Evolutionary conservation across 2,113 vertebrate species (phyloP).

Genomic region (Laterallus jamaicensis): DNA sequence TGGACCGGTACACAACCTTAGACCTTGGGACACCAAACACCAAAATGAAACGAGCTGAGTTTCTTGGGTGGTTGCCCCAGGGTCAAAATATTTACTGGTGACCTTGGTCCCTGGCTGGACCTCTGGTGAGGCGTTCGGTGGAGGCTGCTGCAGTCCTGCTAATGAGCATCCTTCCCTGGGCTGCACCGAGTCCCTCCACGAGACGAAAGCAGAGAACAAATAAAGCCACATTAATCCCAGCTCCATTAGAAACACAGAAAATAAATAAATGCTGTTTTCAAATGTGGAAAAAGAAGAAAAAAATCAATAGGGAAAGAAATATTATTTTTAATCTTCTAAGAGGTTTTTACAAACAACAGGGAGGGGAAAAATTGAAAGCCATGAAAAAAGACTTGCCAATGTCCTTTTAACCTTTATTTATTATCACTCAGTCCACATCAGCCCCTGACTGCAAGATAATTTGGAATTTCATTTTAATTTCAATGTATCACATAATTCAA

Average conservation of each 20-base stretch:
- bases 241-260: constrained; percentile 75
- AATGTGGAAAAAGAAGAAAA: constrained; percentile 71
- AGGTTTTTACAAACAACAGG: constrained; percentile 79
- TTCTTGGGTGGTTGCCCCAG: background rate
- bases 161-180: background rate
- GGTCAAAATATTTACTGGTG: background rate
- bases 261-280: constrained; percentile 77
- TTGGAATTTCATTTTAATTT: constrained; percentile 84
- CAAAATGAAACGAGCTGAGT: background rate
- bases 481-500: constrained; percentile 77
- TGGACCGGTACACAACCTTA: background rate
- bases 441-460: constrained; percentile 76
- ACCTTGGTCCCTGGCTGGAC: background rate
- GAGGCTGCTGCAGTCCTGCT: background rate
- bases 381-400: constrained; percentile 76
- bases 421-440: constrained; percentile 78
- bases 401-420: constrained; percentile 81
- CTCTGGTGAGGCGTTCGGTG: background rate
- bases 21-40: fast-evolving
- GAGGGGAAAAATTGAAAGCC: constrained; percentile 75
- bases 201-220: constrained; percentile 38
- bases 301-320: constrained; percentile 81
- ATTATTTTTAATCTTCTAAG: constrained; percentile 84
- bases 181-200: background rate
- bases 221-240: constrained; percentile 64